Evolutionary conservation across 2,797 vertebrate species (phyloP), one percentile per base, ranked within the genome.

Genomic region (Spea hammondii): DNA sequence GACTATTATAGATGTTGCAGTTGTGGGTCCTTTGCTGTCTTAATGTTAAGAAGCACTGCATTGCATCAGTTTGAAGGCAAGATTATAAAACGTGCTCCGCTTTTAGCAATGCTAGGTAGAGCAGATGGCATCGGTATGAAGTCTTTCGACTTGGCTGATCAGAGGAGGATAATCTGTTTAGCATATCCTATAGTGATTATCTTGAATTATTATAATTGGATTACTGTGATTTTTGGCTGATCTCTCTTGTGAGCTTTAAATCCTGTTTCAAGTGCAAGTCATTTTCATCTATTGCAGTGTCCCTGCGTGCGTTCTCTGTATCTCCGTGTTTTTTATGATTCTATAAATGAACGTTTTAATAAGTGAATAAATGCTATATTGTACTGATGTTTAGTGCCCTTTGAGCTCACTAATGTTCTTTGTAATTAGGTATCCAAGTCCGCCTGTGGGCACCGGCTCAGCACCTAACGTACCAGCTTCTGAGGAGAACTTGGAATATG

Each of bases 401-500:
- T 32, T 32, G 32, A 32, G 32, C 32, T 32, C 32, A 32, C 32
- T 32, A 32, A 32, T 32, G 32, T 32, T 32, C 2, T 32, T 32
- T 32, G 32, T 32, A 32, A 32, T 32, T 32, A 99, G 96, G 92
- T 96, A 95, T 85, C 91, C 95, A 50, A 95, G 87, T 85, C 93
- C 95, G 13, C 84, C 89, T 4, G 84, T 93, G 83, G 92, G 93
- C 60, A 88, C 90, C n/a, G 91, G 90, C 73, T 85, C 94, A 74
- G 92, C 92, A 82, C 93, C 96, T 83, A 84, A 91, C 57, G 54
- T 93, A 59, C 87, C 92, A 8, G 73, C 87, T 67, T 83, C 90
- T 14, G 98, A 99, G 54, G 98, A 98, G 54, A 96, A 93, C 55
- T 77, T 90, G 90, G 98, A 99, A 88, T 98, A 95, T 70, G 98